These are phyloP conservation scores for Osmoderma eremita DNA, from an alignment of 2,888 invertebrate genomes.

Conservation along the genomic window DNA sequence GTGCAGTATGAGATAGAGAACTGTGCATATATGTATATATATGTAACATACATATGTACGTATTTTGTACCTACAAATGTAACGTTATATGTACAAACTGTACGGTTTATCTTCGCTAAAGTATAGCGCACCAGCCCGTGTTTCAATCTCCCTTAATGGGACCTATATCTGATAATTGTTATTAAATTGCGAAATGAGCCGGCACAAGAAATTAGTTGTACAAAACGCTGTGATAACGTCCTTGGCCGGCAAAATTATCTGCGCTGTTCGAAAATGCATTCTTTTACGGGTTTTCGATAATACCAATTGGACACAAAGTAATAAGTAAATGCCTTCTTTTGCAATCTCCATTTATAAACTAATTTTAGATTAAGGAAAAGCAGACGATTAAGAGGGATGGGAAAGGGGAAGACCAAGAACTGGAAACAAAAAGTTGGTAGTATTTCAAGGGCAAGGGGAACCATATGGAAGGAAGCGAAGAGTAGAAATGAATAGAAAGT, in stretches of 20 bases:
- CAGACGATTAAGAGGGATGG: no score
- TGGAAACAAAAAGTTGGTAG: no score
- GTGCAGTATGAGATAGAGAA: no score
- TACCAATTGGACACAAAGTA: neutral
- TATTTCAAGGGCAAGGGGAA: no score
- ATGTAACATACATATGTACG: no score
- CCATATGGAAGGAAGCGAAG: no score
- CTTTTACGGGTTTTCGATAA: conserved; percentile 2
- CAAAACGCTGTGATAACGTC: conserved; percentile 8
- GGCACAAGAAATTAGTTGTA: conserved; percentile 18
- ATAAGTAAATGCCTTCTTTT: neutral
- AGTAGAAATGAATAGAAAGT: no score
- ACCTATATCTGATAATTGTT: conserved; percentile 22
- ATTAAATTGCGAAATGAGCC: conserved; percentile 18
- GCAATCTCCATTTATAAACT: conserved; percentile 1
- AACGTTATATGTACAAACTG: no score
- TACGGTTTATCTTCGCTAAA: no score
- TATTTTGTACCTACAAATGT: no score
- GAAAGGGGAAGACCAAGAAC: no score
- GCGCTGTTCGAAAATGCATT: neutral
- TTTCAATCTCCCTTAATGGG: conserved; percentile 9
- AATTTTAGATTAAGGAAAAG: neutral
- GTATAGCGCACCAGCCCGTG: neutral
- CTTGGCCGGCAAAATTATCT: conserved; percentile 1
- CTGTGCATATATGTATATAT: no score